Base-by-base conservation (phyloP, 1,140 invertebrate species). In the Heliconius congener region DNA sequence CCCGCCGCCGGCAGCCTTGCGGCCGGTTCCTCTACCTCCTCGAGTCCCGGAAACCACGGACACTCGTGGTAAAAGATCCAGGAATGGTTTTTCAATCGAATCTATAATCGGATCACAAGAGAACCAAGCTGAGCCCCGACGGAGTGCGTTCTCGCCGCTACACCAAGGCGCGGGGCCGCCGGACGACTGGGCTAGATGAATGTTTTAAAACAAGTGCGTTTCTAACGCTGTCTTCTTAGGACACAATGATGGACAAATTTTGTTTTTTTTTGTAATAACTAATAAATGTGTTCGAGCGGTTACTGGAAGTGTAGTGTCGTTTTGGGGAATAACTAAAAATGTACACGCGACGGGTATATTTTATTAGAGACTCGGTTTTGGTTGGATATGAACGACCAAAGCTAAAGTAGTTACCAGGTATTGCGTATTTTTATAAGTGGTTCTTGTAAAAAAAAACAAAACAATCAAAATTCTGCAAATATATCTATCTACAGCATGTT, bases 151-250 rank as follows among this genome's bases (percentile, higher is more conserved):
- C 80, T 94, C 93, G 0, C 94, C 94, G 16, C 85, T 95, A 0
- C 91, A 93, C 30, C 88, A 90, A 42, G 82, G 84, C 1, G 88
- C 77, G 73, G 87, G 88, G 13, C 91, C 94, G 71, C 90, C 93
- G n/a, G 94, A 95, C 82, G 94, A 95, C 83, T 95, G 94, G 94
- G 90, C 89, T 77, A 95, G 94, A 87, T 95, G 94, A 95, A 94
- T 90, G 84, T 91, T 76, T 52, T 71, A 72, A 46, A 71, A 74
- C 75, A 89, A 85, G 87, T 84, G 84, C 81, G 83, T 86, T 74
- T 85, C 85, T 27, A 86, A 78, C 82, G 81, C 84, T 77, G 79
- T 86, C 78, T 52, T 87, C 82, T 87, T 77, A 78, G 86, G 82
- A 84, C 82, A 80, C 81, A 79, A 87, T 85, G 85, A 83, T 82